phyloP scores from a whole-genome alignment of 2,113 vertebrate genomes.

The Cinclus mexicanus region DNA sequence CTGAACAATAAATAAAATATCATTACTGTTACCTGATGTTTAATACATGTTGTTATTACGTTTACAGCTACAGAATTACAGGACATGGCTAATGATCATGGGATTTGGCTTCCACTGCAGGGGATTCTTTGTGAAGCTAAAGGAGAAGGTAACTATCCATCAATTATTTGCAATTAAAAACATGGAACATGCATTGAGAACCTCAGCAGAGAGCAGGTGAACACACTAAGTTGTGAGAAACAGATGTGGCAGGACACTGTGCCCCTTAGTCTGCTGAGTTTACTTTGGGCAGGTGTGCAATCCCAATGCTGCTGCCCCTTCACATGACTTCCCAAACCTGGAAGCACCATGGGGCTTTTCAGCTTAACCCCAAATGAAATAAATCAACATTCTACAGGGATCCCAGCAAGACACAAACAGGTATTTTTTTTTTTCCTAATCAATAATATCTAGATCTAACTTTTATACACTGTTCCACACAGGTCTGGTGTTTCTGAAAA shows the following conservation, averaged over 20 bases:
- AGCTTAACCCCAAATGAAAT: neutral
- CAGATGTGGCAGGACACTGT: neutral
- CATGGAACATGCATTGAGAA: neutral
- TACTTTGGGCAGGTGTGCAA: neutral
- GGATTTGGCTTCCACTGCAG: neutral
- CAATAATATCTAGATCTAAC: neutral
- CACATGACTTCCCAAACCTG: fast-evolving
- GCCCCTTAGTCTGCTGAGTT: neutral
- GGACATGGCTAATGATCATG: neutral
- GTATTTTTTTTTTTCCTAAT: neutral
- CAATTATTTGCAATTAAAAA: neutral
- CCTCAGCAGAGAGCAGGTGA: neutral
- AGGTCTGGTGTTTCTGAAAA: neutral
- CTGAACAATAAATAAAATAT: neutral
- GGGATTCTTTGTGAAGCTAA: neutral
- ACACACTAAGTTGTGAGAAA: neutral
- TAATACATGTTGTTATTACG: neutral
- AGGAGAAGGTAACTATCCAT: neutral
- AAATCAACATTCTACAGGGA: neutral
- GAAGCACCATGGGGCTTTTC: neutral
- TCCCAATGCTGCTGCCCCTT: neutral
- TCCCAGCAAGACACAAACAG: neutral
- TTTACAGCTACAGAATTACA: neutral
- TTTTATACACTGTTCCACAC: neutral
- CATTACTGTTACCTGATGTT: neutral